Evolutionary conservation across 2,888 invertebrate genomes (phyloP), one percentile per base, ranked within the genome.

Genomic region (Drosophila stalkeri): DNA sequence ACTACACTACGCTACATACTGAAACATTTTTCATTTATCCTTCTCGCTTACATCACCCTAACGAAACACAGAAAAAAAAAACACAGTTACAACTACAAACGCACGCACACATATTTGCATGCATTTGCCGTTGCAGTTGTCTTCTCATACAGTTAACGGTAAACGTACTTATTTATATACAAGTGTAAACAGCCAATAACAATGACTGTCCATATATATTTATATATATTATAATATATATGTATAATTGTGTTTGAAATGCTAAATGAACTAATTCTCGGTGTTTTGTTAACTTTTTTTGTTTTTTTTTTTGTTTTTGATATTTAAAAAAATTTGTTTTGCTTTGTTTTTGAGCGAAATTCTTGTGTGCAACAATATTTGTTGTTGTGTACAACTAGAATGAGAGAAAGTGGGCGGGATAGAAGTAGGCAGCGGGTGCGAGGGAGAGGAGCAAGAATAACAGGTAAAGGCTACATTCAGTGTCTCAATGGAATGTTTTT

Each of bases 151-250:
- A 56, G 69, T 69, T 76, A 46, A 61, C 64, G 68, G 47, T 76
- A 60, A 81, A 66, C 70, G 43, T 70, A 61, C 77, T 59, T 77
- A 80, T 80, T 54, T 77, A 80, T 77, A 77, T 77, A 81, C 78
- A 79, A 72, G 56, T 77, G 52, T 59, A 76, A 72, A 66, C 77
- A 77, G 77, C 73, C 73, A 54, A 47, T 75, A 73, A 75, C 67
- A 73, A 67, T 67, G 66, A 67, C 70, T 60, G 54, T n/a, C 37
- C 8, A 16, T 37, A 37, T 27, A 57, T 20, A 35, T 44, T 8
- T 35, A 12, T 2, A 39, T 27, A 39, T 54, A n/a, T 23, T 16
- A 39, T 51, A 12, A n/a, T 51, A 51, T 39, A 2, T 41, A 39
- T 41, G 18, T 55, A 52, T 69, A 71, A 49, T 47, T 27, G 60